A percentile compares a stretch with the other conserved stretches of the same genome.
Evolutionary conservation across 2,888 invertebrate species (phyloP).

Genomic region (Oxyteleia sp.): DNA sequence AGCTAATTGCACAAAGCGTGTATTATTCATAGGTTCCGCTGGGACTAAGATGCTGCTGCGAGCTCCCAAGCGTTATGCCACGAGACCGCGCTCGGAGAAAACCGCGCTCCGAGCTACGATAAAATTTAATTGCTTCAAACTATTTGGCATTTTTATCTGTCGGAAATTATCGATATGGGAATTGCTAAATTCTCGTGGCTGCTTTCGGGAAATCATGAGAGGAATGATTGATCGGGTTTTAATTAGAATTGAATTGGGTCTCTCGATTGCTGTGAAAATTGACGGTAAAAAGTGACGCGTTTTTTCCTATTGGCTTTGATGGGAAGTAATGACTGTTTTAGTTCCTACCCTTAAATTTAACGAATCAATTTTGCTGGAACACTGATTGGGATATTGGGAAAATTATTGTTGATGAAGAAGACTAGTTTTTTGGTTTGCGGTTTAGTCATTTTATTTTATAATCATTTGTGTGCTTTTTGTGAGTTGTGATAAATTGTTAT

Average conservation of each 20-base stretch:
- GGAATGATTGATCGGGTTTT: constrained; percentile 11
- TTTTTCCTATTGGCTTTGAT: too few relatives aligned
- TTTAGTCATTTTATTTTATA: too few relatives aligned
- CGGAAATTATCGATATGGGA: constrained; percentile 40
- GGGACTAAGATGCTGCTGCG: constrained; percentile 31
- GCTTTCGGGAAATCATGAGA: constrained; percentile 9
- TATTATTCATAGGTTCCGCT: constrained; percentile 85
- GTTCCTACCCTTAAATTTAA: too few relatives aligned
- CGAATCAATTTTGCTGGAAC: too few relatives aligned
- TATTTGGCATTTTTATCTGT: constrained; percentile 24
- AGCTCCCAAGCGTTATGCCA: constrained; percentile 6
- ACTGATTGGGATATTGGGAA: too few relatives aligned
- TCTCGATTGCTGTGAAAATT: neutral
- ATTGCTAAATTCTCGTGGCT: constrained; percentile 6
- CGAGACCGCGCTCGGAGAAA: constrained; percentile 20
- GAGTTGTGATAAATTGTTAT: too few relatives aligned
- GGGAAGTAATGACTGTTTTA: too few relatives aligned
- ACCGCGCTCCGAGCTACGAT: constrained; percentile 30
- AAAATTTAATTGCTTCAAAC: constrained; percentile 48
- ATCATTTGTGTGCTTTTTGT: too few relatives aligned
- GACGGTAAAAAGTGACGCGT: too few relatives aligned
- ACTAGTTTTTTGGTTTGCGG: too few relatives aligned
- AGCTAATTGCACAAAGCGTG: constrained; percentile 86
- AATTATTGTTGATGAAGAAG: too few relatives aligned
- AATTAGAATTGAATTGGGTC: neutral